Evolutionary conservation across 2,113 vertebrate genomes (phyloP), one percentile per base, ranked within the genome.

Genomic region (Anas platyrhynchos): DNA sequence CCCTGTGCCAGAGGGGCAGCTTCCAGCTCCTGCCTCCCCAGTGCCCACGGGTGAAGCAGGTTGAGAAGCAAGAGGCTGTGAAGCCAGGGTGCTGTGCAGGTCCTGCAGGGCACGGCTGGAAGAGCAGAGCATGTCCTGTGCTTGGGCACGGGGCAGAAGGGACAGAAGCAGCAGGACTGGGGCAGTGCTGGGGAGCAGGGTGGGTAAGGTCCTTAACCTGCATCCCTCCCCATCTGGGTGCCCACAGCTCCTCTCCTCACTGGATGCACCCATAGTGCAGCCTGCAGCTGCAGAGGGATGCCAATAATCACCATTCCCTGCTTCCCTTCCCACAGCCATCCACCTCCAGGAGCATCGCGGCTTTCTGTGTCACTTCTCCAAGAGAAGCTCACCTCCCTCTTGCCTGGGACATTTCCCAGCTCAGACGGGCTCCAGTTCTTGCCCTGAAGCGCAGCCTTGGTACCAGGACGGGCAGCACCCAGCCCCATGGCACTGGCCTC

Each of bases 211-310:
- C 38, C 16, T 48, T 48, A 73, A 41, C 46, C 48, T 72, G 48
- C 58, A 58, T 62, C 69, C 88, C 34, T 56, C 23, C 46, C 52
- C 61, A 7, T 52, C 46, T 44, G 72, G 72, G 52, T 66, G 43
- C 50, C 69, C 0, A 0, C 0, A 0, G 71, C 13, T 59, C 26
- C 9, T 6, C 31, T 87, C 6, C 16, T 6, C 34, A 56, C 69
- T 16, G 43, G n/a, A 50, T 36, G 62, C 78, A 20, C 12, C 25
- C 52, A n/a, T 72, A 55, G 6, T 38, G 29, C 34, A 13, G 46
- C 36, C 48, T 61, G 36, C 34, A 56, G 88, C n/a, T 46, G 25
- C 25, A 77, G 41, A 13, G 62, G 31, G 22, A 26, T 43, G 32
- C 29, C 83, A 76, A 52, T 27, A 79, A 56, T 10, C 29, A 66